A percentile compares a stretch with the other conserved stretches of the same genome.
phyloP scores from a whole-genome alignment of 2,888 invertebrate species.

The Agonopterix alstromeriana region DNA sequence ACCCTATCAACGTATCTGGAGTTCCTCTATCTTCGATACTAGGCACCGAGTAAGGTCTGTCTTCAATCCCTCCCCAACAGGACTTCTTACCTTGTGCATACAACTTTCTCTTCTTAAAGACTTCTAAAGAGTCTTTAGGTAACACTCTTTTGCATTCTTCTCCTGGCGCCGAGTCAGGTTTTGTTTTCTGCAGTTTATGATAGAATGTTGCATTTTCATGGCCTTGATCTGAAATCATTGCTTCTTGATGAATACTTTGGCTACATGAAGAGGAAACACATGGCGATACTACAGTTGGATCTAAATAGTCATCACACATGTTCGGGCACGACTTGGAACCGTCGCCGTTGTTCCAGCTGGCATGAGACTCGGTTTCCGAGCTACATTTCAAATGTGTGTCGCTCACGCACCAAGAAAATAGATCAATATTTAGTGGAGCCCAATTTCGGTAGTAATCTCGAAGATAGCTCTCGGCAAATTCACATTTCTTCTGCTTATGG shows the following conservation, averaged over 20 bases:
- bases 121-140: constrained; percentile 60
- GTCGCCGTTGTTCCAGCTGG: constrained; percentile 26
- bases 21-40: constrained; percentile 25
- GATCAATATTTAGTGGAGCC: constrained; percentile 38
- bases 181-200: constrained; percentile 15
- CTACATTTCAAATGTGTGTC: constrained; percentile 35
- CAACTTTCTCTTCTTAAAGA: constrained; percentile 40
- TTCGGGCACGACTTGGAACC: constrained; percentile 47
- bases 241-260: constrained; percentile 19
- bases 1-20: constrained; percentile 14
- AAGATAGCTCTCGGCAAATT: constrained; percentile 49
- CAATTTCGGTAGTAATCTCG: constrained; percentile 50
- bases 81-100: constrained; percentile 36
- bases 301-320: constrained; percentile 38
- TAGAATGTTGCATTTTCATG: constrained; percentile 2
- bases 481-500: constrained; percentile 20
- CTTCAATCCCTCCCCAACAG: constrained; percentile 27
- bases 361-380: constrained; percentile 28
- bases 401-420: constrained; percentile 41
- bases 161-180: constrained; percentile 17
- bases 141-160: constrained; percentile 21
- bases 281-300: constrained; percentile 31
- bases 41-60: constrained; percentile 16
- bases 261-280: constrained; percentile 30
- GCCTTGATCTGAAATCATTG: neutral